phyloP scores from a whole-genome alignment of 2,888 invertebrate genomes.

The Physocephala rufipes region DNA sequence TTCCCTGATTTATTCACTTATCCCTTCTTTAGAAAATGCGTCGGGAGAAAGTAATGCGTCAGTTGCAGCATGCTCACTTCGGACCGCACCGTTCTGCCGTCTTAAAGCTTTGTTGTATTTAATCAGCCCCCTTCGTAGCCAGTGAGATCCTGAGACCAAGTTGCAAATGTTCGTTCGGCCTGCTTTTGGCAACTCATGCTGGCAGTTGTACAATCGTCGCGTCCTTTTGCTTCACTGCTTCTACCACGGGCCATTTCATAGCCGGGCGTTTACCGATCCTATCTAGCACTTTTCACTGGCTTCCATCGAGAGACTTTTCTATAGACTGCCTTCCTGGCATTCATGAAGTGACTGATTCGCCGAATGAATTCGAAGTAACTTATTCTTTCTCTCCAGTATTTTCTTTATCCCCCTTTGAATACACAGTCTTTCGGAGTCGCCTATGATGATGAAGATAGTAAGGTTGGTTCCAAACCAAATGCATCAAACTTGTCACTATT shows the following conservation, averaged over 20 bases:
- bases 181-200: slow-evolving; percentile 23
- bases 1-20: too few relatives aligned
- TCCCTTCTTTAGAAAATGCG: too few relatives aligned
- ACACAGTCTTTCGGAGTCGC: too few relatives aligned
- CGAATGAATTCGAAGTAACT: slow-evolving; percentile 22
- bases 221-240: too few relatives aligned
- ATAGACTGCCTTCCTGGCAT: slow-evolving; percentile 23
- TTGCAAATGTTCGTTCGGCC: slow-evolving; percentile 14
- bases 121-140: slow-evolving; percentile 22
- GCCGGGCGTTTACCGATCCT: slow-evolving; percentile 20
- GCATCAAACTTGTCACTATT: too few relatives aligned
- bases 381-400: slow-evolving; percentile 3
- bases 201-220: too few relatives aligned
- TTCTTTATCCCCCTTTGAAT: neutral
- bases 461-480: neutral
- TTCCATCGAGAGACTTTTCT: slow-evolving; percentile 2
- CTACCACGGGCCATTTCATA: slow-evolving; percentile 13
- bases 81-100: neutral
- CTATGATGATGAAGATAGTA: too few relatives aligned
- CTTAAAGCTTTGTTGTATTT: neutral
- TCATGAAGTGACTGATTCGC: slow-evolving; percentile 19
- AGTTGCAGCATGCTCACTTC: neutral
- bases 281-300: too few relatives aligned
- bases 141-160: too few relatives aligned
- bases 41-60: too few relatives aligned